A percentile compares a stretch with the other conserved stretches of the same genome.
These are phyloP conservation scores for Trichonephila clavipes DNA, from an alignment of 1,140 invertebrate genomes.

Conservation along the genomic window DNA sequence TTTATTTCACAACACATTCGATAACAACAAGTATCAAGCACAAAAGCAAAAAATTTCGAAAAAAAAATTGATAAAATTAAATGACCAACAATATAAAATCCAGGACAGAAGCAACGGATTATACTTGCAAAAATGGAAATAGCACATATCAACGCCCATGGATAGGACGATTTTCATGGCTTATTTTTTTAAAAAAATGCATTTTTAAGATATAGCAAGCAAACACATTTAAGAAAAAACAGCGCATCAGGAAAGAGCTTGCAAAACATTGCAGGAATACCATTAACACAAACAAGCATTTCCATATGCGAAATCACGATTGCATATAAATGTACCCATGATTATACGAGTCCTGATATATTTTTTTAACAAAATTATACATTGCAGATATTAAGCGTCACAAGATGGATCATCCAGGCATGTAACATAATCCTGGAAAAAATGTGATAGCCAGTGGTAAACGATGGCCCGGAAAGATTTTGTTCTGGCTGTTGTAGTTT, in stretches of 20 bases:
- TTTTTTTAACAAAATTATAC: conserved; percentile 38
- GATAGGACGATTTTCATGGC: background rate
- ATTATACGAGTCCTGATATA: background rate
- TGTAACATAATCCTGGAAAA: conserved; percentile 9
- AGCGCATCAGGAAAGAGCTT: conserved; percentile 19
- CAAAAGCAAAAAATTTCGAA: conserved; percentile 62
- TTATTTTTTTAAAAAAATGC: background rate
- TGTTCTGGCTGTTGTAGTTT: background rate
- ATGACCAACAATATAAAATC: conserved; percentile 67
- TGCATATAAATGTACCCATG: conserved; percentile 18
- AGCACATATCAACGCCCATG: background rate
- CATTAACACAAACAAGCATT: conserved; percentile 14
- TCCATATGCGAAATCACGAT: background rate
- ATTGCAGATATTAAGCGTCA: conserved; percentile 20
- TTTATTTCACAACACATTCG: conserved; percentile 70
- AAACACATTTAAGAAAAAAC: conserved; percentile 43
- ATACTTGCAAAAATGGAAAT: conserved; percentile 36
- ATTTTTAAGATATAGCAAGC: background rate
- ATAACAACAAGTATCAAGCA: conserved; percentile 73
- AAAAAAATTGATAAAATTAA: conserved; percentile 24
- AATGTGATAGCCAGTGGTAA: background rate
- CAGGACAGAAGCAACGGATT: conserved; percentile 43
- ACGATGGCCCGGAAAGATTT: background rate
- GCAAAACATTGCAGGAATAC: conserved; percentile 43
- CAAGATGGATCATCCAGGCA: conserved; percentile 46